Conservation (phyloP, 2,113 vertebrate species). For the Nyctibius bracteatus region DNA sequence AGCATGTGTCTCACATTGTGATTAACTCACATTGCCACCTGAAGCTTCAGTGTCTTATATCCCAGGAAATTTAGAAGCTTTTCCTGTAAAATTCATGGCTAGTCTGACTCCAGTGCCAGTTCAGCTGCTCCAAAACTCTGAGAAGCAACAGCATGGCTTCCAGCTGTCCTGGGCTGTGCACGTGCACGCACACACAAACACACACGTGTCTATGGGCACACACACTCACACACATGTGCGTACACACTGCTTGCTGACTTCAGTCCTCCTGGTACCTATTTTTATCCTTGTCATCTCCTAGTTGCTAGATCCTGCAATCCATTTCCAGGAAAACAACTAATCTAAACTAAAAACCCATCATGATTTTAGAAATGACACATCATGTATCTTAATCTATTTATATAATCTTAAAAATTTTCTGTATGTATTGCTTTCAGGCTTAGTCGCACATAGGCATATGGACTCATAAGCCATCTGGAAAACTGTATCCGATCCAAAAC, state of each 20-base stretch:
- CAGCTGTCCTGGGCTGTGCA: neutral
- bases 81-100: neutral
- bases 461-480: neutral
- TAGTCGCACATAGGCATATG: neutral
- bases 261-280: neutral
- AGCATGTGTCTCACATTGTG: neutral
- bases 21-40: neutral
- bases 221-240: neutral
- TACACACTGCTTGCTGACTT: neutral
- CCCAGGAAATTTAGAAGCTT: neutral
- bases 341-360: neutral
- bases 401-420: neutral
- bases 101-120: neutral
- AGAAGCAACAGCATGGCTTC: neutral
- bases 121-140: neutral
- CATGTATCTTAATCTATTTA: neutral
- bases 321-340: neutral
- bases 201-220: fast-evolving
- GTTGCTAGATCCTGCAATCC: neutral
- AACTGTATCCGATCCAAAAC: neutral
- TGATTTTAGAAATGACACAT: neutral
- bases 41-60: neutral
- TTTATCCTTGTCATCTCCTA: neutral
- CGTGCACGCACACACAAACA: fast-evolving
- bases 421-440: neutral